A percentile compares a stretch with the other conserved stretches of the same genome.
These are phyloP conservation scores for Beroe ovata DNA, from an alignment of 37 sponge, comb jelly and placozoan genomes.

Conservation along the genomic window DNA sequence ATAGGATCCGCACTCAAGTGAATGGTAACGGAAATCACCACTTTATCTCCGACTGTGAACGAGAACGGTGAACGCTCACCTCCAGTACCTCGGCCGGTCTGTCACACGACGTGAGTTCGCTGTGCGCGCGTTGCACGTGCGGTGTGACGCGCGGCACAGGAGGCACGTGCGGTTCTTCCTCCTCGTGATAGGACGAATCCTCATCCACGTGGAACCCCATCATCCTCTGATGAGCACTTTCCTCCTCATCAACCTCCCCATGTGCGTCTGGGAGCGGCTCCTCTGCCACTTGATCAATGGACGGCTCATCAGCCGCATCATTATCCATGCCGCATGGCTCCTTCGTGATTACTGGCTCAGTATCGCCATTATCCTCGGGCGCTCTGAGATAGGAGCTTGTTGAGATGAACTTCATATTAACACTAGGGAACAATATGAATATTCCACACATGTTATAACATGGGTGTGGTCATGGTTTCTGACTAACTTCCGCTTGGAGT, in stretches of 20 bases:
- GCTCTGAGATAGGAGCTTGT: too few relatives aligned
- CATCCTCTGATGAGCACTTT: conserved; percentile 8
- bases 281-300: too few relatives aligned
- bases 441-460: too few relatives aligned
- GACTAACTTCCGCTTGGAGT: conserved; percentile 50
- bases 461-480: too few relatives aligned
- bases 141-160: neutral
- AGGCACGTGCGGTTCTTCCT: neutral
- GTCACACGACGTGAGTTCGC: neutral
- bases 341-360: too few relatives aligned
- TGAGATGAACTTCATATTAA: neutral
- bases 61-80: neutral
- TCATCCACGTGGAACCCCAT: conserved; percentile 61
- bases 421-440: too few relatives aligned
- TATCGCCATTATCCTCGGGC: too few relatives aligned
- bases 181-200: neutral
- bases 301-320: too few relatives aligned
- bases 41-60: neutral
- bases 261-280: neutral
- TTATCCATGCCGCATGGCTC: too few relatives aligned
- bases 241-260: conserved; percentile 13
- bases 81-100: neutral
- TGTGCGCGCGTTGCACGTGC: conserved; percentile 59
- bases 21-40: too few relatives aligned
- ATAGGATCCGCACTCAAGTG: too few relatives aligned